These are phyloP conservation scores for Neomorphus geoffroyi DNA, from an alignment of 2,797 vertebrate genomes.

Conservation along the genomic window DNA sequence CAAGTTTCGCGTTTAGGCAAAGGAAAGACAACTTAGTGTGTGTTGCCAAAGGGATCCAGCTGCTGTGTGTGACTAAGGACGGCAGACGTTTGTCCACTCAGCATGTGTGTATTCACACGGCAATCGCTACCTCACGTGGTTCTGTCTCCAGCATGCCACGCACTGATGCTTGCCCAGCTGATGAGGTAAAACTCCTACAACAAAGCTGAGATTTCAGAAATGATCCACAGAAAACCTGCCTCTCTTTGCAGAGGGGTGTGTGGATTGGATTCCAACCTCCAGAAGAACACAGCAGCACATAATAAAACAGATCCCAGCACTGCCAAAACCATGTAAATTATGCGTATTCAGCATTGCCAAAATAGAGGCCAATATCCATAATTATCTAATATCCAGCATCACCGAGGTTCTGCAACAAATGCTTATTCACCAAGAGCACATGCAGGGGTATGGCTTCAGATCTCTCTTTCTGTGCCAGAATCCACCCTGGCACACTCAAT, in stretches of 20 bases:
- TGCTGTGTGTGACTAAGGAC: rapidly evolving
- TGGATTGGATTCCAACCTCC: not conserved
- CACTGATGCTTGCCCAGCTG: rapidly evolving
- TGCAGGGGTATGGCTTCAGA: not conserved
- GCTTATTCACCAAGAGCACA: not conserved
- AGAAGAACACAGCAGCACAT: not conserved
- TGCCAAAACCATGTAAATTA: not conserved
- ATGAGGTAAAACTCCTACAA: not conserved
- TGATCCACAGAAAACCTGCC: not conserved
- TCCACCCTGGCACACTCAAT: not conserved
- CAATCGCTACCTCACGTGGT: not conserved
- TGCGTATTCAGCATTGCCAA: not conserved
- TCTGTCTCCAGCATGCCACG: not conserved
- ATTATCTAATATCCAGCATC: not conserved
- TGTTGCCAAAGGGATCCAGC: not conserved
- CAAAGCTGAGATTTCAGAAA: not conserved
- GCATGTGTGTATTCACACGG: not conserved
- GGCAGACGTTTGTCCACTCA: not conserved
- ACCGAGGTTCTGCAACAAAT: not conserved
- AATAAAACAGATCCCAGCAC: not conserved
- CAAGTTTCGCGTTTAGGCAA: not conserved
- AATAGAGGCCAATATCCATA: not conserved
- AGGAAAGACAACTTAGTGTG: not conserved
- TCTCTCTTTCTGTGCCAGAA: not conserved
- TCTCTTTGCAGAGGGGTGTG: rapidly evolving